Percentiles rank a stretch among this genome's conserved stretches.
Evolutionary conservation across 1,140 invertebrate genomes (phyloP).

Genomic region (Macrobrachium nipponense): DNA sequence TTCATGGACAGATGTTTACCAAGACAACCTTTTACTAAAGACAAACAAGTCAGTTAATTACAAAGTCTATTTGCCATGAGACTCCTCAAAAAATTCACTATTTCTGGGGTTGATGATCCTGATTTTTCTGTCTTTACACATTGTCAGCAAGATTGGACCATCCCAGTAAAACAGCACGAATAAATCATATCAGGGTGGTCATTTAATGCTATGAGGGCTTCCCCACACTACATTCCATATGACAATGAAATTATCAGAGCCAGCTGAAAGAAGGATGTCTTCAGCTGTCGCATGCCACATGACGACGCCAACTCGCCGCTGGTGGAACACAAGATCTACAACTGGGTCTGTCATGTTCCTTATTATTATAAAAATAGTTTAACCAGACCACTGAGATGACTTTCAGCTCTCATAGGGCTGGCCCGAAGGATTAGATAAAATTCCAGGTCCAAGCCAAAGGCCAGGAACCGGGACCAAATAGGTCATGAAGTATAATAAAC

Average conservation of each 20-base stretch:
- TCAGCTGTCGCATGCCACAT: slow-evolving; percentile 97
- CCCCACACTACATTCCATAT: slow-evolving; percentile 98
- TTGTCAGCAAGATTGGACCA: slow-evolving; percentile 93
- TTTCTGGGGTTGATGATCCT: slow-evolving; percentile 87
- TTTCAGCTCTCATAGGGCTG: no score
- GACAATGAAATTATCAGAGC: slow-evolving; percentile 79
- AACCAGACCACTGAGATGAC: no score
- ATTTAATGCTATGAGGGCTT: slow-evolving; percentile 90
- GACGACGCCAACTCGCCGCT: slow-evolving; percentile 93
- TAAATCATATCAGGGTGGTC: slow-evolving; percentile 96
- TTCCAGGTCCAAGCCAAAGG: no score
- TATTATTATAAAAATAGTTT: no score
- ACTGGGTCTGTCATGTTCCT: slow-evolving; percentile 94
- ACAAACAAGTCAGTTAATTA: not conserved
- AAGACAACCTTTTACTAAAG: no score
- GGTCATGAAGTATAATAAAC: no score
- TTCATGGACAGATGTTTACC: no score
- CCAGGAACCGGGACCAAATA: no score
- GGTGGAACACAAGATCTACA: slow-evolving; percentile 93
- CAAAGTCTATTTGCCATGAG: not conserved
- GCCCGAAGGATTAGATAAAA: no score
- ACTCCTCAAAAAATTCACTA: slow-evolving; percentile 63
- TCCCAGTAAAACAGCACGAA: slow-evolving; percentile 96
- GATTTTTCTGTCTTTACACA: slow-evolving; percentile 98
- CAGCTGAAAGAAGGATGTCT: slow-evolving; percentile 94